Conservation (phyloP, 2,888 invertebrate species). For the Terebella lapidaria region DNA sequence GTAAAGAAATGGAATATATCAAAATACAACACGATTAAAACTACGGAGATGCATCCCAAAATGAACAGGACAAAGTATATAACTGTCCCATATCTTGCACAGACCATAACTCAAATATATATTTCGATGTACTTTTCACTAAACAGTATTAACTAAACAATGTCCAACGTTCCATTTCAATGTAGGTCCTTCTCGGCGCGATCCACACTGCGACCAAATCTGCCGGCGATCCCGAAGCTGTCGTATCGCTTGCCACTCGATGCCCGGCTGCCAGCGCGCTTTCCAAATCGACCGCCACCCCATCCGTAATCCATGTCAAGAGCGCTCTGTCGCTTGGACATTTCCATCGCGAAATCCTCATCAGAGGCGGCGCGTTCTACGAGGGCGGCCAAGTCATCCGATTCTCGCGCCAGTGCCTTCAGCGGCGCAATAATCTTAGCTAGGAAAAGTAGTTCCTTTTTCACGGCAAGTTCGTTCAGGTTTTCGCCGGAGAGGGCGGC, state of each 20-base stretch:
- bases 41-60: too few species aligned
- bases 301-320: constrained; percentile 50
- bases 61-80: too few species aligned
- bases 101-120: too few species aligned
- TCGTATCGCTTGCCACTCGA: constrained; percentile 28
- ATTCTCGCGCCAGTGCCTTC: not conserved
- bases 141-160: too few species aligned
- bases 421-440: not conserved
- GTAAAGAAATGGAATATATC: too few species aligned
- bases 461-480: not conserved
- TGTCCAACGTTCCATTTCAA: too few species aligned
- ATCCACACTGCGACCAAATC: constrained; percentile 33
- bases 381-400: not conserved
- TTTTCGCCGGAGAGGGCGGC: not conserved
- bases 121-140: too few species aligned
- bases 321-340: constrained; percentile 36
- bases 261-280: constrained; percentile 32
- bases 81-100: too few species aligned
- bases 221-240: constrained; percentile 39
- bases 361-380: not conserved
- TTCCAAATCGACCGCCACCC: constrained; percentile 48
- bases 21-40: too few species aligned
- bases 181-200: too few species aligned
- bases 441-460: not conserved
- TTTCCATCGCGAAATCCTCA: not conserved